Conservation (phyloP, 1,140 invertebrate species). For the Rhopalosiphum maidis region DNA sequence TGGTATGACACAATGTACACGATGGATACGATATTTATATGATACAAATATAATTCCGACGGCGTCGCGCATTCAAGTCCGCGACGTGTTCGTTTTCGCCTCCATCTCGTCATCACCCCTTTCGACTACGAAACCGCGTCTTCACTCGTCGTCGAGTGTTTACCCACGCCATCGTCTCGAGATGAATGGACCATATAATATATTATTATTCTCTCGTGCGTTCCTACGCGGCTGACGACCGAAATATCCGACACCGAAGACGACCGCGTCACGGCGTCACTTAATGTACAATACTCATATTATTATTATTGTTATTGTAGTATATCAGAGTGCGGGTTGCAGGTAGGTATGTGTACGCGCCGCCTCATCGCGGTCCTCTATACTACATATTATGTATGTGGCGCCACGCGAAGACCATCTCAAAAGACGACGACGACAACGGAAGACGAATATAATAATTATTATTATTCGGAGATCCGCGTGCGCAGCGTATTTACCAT, state of each 20-base stretch:
- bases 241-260: neutral
- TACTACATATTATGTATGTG: neutral
- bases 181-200: neutral
- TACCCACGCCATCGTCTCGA: neutral
- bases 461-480: neutral
- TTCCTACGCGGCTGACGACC: neutral
- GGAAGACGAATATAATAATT: neutral
- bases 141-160: conserved; percentile 9
- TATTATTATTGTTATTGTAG: neutral
- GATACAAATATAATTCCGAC: neutral
- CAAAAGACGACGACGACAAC: neutral
- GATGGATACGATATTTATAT: neutral
- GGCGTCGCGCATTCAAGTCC: neutral
- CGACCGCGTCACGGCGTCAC: neutral
- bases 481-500: neutral
- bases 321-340: neutral
- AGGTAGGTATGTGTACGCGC: neutral
- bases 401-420: conserved; percentile 7
- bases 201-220: neutral
- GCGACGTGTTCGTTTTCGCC: neutral
- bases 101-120: neutral
- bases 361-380: neutral
- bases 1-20: conserved; percentile 5
- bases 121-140: neutral
- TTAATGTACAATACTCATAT: neutral